Conservation (phyloP, 2,888 invertebrate species). For the Ashinkailepas kermadecensis region DNA sequence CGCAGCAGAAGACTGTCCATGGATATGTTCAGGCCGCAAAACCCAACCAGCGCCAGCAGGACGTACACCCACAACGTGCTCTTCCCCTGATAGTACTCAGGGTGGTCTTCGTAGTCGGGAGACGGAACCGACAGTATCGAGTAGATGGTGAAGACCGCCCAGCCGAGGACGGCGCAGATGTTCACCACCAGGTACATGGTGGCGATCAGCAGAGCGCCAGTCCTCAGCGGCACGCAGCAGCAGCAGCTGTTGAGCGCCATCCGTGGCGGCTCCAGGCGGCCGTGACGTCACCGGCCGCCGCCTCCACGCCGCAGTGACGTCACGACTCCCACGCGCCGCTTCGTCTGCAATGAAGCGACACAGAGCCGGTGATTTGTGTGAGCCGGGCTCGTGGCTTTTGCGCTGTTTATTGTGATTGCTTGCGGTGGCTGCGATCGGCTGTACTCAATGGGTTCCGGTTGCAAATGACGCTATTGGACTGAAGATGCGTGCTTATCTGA, state of each 20-base stretch:
- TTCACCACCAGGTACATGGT: background rate
- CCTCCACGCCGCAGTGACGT: no score
- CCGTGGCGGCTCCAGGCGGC: no score
- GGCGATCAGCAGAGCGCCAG: background rate
- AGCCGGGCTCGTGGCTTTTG: no score
- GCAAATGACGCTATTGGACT: no score
- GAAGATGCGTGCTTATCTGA: no score
- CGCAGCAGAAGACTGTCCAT: background rate
- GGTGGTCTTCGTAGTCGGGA: background rate
- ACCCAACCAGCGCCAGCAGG: background rate
- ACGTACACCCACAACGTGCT: background rate
- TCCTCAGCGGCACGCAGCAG: conserved; percentile 2
- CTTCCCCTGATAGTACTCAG: background rate
- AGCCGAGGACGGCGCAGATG: background rate
- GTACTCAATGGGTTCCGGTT: no score
- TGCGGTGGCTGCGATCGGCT: no score
- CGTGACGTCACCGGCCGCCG: no score
- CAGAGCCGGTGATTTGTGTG: no score
- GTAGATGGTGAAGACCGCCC: background rate
- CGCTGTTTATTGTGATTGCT: no score
- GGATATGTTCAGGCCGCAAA: background rate
- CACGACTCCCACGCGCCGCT: no score
- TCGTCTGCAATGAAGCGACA: no score
- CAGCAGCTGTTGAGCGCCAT: background rate
- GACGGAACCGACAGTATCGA: background rate